A percentile compares a stretch with the other conserved stretches of the same genome.
Evolutionary conservation across 2,888 invertebrate species (phyloP).

Genomic region (Caenorhabditis afra): DNA sequence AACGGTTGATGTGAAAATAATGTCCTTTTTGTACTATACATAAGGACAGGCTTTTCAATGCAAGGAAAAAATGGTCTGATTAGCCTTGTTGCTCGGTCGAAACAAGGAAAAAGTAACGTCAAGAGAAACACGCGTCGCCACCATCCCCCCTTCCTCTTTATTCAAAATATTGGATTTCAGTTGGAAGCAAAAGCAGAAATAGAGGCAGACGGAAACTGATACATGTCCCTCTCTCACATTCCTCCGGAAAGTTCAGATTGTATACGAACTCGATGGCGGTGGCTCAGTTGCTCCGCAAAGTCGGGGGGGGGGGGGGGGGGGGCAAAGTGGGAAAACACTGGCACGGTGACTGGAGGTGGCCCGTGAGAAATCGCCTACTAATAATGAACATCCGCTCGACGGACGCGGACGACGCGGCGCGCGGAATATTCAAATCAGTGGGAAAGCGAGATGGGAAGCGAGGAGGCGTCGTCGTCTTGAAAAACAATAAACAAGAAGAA

Average conservation of each 20-base stretch:
- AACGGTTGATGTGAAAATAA: slow-evolving; percentile 19
- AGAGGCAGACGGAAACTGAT: slow-evolving; percentile 34
- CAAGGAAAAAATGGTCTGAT: background rate
- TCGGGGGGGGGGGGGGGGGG: too few species aligned
- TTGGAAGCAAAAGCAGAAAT: background rate
- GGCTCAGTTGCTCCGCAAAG: too few species aligned
- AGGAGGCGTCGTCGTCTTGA: slow-evolving; percentile 13
- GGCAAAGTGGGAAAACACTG: too few species aligned
- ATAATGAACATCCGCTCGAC: slow-evolving; percentile 19
- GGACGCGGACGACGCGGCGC: background rate
- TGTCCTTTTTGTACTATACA: slow-evolving; percentile 35
- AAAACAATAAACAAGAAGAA: slow-evolving; percentile 13
- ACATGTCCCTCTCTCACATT: slow-evolving; percentile 5
- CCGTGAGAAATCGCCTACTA: slow-evolving; percentile 2
- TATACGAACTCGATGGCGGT: background rate
- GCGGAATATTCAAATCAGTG: slow-evolving; percentile 18
- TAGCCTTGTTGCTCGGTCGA: background rate
- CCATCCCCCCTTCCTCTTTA: slow-evolving; percentile 17
- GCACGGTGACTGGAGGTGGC: too few species aligned
- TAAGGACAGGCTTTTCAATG: background rate
- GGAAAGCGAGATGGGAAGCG: background rate
- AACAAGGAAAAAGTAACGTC: slow-evolving; percentile 1
- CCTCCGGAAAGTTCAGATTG: slow-evolving; percentile 3
- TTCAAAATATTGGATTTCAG: slow-evolving; percentile 48
- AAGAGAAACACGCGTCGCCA: slow-evolving; percentile 7